Conservation (phyloP, 1,140 invertebrate species). For the Bombyx mori region ASM3026992v2 NC_085108.1:3729001-3729500, state of each 20-base stretch:
- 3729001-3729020: slow-evolving; percentile 20
- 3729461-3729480: not conserved
- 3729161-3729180: slow-evolving; percentile 56
- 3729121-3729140: slow-evolving; percentile 69
- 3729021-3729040: slow-evolving; percentile 17
- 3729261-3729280: slow-evolving; percentile 70
- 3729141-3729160: slow-evolving; percentile 67
- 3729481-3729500: slow-evolving; percentile 8
- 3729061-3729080: slow-evolving; percentile 42
- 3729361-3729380: slow-evolving; percentile 34
- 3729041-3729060: slow-evolving; percentile 30
- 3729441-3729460: slow-evolving; percentile 37
- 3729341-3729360: too few relatives aligned
- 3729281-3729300: slow-evolving; percentile 68
- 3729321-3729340: too few relatives aligned
- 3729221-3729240: slow-evolving; percentile 15
- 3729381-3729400: slow-evolving; percentile 54
- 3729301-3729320: slow-evolving; percentile 16
- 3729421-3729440: slow-evolving; percentile 54
- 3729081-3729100: slow-evolving; percentile 28
- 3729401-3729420: slow-evolving; percentile 20
- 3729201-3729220: slow-evolving; percentile 26
- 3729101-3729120: slow-evolving; percentile 64
- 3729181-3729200: slow-evolving; percentile 70
- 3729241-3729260: slow-evolving; percentile 50